Base-by-base conservation (phyloP, 2,888 invertebrate genomes). In the Pachydiplax longipennis region DNA sequence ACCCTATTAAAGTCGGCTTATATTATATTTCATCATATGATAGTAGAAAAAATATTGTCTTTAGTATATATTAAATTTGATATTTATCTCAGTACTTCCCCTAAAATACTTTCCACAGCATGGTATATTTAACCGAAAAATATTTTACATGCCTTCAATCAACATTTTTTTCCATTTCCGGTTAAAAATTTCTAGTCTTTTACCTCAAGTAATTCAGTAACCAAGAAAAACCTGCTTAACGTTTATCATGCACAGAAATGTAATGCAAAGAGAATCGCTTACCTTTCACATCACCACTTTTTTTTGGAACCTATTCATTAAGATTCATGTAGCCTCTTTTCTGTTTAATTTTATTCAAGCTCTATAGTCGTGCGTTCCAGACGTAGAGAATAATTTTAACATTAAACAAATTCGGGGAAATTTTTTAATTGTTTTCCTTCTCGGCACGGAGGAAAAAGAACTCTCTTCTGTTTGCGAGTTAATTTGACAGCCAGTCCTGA, bases 401-500 rank as follows among this genome's bases (percentile, higher is more conserved):
- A 18, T 87, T 87, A 58, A 61, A 87, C 58, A 87, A 31, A 73
- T 58, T 61, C n/a, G 61, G 61, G 61, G 40, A 61, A 61, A 37
- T 18, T 35, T 35, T 37, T 53, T 40, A 58, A 58, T 87, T 65
- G 22, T 61, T 83, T 83, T 35, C 58, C 22, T 37, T 83, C 53
- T 87, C 37, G 87, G 53, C 61, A 58, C 58, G n/a, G 31, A 58
- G 53, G n/a, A 37, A 12, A 58, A 58, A 53, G 58, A 35, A 35
- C 15, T 18, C 37, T 37, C 58, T 61, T 37, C 87, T 65, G 37
- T 87, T 65, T 37, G 58, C 12, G 87, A 87, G 87, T 87, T 87
- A 65, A 87, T 87, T 87, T 87, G 87, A 40, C 87, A 87, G 83
- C 83, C 35, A n/a, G 87, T 87, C 65, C 35, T 35, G 83, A 58